Conservation (phyloP, 2,888 invertebrate species). For the Synanthedon formicaeformis region DNA sequence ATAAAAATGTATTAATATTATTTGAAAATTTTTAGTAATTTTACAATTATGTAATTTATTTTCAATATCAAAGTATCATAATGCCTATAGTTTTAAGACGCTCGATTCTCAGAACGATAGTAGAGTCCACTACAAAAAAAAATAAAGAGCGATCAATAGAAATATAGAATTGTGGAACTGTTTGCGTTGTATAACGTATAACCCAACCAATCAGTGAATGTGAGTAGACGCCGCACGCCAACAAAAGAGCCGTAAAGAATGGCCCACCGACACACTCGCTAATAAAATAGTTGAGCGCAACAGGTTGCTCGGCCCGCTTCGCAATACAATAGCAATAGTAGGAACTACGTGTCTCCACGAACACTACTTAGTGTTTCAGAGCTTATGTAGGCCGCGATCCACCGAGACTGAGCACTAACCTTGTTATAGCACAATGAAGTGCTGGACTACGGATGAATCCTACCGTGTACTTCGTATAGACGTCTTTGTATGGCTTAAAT, state of each 20-base stretch:
- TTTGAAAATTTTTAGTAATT: no score
- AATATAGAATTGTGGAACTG: constrained; percentile 1
- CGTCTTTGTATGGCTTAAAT: no score
- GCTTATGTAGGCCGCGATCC: background rate
- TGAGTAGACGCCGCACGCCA: constrained; percentile 53
- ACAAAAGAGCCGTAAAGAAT: constrained; percentile 68
- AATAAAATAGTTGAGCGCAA: constrained; percentile 68
- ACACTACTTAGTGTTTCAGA: background rate
- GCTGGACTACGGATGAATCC: background rate
- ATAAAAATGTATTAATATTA: no score
- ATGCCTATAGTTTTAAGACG: no score
- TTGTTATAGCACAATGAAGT: background rate
- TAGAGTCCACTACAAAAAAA: no score
- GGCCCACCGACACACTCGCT: constrained; percentile 61
- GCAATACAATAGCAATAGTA: constrained; percentile 49
- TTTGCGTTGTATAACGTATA: background rate
- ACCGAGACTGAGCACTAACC: background rate
- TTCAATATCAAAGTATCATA: no score
- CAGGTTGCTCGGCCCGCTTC: constrained; percentile 49
- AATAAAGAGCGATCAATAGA: background rate
- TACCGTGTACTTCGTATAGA: no score
- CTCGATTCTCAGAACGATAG: no score
- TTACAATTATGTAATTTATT: no score
- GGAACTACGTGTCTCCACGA: constrained; percentile 34
- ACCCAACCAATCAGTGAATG: constrained; percentile 45